A percentile compares a stretch with the other conserved stretches of the same genome.
Conservation (phyloP, 2,113 vertebrate genomes). For the Labeo rohita region DNA sequence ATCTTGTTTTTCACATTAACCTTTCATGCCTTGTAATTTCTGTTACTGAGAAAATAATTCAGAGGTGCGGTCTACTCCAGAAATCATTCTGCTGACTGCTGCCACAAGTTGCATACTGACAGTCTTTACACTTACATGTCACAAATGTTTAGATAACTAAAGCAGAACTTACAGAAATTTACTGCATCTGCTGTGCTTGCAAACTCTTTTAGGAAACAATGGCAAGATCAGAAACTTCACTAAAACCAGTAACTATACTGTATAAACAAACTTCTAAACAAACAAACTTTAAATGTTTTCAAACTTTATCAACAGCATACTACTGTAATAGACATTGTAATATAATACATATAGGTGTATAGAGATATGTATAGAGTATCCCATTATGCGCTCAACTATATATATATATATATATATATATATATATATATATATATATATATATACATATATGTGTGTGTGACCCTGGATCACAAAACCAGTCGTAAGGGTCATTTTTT, state of each 20-base stretch:
- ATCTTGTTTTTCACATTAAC: slow-evolving; percentile 2
- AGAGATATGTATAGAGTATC: background rate
- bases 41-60: background rate
- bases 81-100: background rate
- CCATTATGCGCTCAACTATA: no score
- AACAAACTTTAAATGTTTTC: background rate
- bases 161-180: background rate
- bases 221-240: background rate
- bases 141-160: background rate
- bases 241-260: background rate
- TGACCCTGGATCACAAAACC: no score
- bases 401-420: no score
- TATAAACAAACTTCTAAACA: background rate
- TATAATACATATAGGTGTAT: background rate
- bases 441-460: no score
- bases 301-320: background rate
- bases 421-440: no score
- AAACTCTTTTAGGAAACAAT: background rate
- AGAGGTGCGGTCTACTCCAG: background rate
- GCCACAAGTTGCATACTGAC: background rate
- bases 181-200: background rate
- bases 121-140: background rate
- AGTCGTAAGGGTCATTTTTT: no score
- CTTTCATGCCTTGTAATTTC: background rate
- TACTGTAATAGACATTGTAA: background rate